Evolutionary conservation across 2,888 invertebrate species (phyloP), one percentile per base, ranked within the genome.

Genomic region (Hypomecis atomaria): DNA sequence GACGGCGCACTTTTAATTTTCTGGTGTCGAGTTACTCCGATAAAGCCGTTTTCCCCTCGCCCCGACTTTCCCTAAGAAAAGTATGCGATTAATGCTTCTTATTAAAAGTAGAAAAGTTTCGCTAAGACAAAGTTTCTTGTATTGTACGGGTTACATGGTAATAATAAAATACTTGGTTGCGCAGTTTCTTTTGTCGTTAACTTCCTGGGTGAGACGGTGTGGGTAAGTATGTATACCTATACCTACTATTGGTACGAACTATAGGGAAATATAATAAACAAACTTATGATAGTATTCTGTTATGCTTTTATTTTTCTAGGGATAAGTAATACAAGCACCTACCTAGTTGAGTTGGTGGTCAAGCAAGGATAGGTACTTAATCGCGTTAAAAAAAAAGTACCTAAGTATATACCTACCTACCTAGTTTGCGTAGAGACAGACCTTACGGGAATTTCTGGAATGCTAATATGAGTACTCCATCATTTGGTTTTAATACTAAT

Each of bases 1-100:
- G 91, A 92, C 88, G 73, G 65, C 71, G 85, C 88, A 83, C 88
- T 91, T 92, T 89, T 88, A 90, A 91, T 90, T 90, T 90, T 90
- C 88, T 89, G 86, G 85, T 88, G 90, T 89, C 89, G 85, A 85
- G 83, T 86, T 83, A 84, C 78, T 80, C 83, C 87, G 89, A 89
- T 90, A 90, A 89, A 85, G 83, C 83, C 77, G 74, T 83, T 77
- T 43, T 33, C 81, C 81, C 82, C 76, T 76, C 73, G 73, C 72
- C 71, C 78, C 78, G 79, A 76, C 77, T 83, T 81, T 74, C 72
- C 77, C 77, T 79, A 83, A 79, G 79, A 78, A 85, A 86, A 89
- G 88, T 88, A 88, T 87, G 86, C 87, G 78, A 83, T 89, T 88
- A 90, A 90, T 89, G 84, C 79, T 82, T 87, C 88, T 90, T 89